These are phyloP conservation scores for Meteorus colon DNA, from an alignment of 2,888 invertebrate species.

Conservation along the genomic window DNA sequence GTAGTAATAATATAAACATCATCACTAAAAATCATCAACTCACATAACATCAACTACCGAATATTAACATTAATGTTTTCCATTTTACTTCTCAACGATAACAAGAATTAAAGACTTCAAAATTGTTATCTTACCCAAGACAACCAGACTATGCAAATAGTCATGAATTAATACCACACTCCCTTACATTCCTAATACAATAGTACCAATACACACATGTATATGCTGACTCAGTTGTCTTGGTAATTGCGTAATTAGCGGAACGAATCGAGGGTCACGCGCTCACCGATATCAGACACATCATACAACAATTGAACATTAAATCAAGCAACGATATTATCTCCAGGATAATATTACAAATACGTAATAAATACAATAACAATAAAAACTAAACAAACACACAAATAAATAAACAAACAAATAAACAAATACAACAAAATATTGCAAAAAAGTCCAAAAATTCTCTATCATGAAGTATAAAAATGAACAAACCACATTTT, in stretches of 20 bases:
- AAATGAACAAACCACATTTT: background rate
- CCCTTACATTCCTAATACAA: background rate
- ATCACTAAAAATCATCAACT: too few species aligned
- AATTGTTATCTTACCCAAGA: background rate
- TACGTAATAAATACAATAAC: background rate
- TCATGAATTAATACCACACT: too few species aligned
- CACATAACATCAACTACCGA: too few species aligned
- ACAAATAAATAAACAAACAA: background rate
- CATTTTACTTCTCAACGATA: background rate
- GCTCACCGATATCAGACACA: background rate
- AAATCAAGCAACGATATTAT: slow-evolving; percentile 4
- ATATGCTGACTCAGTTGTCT: background rate
- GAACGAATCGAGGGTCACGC: slow-evolving; percentile 1
- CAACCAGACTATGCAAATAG: slow-evolving; percentile 15
- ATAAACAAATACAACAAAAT: background rate
- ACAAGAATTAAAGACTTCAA: background rate
- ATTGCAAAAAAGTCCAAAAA: background rate
- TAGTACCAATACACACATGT: background rate
- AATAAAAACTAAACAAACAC: background rate
- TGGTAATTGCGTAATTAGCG: slow-evolving; percentile 21
- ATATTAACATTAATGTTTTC: too few species aligned
- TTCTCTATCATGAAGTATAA: background rate
- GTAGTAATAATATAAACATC: too few species aligned
- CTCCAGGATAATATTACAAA: slow-evolving; percentile 13
- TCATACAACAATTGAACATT: background rate